Evolutionary conservation across 1,140 invertebrate species (phyloP), one percentile per base, ranked within the genome.

Genomic region (Solenopsis invicta): DNA sequence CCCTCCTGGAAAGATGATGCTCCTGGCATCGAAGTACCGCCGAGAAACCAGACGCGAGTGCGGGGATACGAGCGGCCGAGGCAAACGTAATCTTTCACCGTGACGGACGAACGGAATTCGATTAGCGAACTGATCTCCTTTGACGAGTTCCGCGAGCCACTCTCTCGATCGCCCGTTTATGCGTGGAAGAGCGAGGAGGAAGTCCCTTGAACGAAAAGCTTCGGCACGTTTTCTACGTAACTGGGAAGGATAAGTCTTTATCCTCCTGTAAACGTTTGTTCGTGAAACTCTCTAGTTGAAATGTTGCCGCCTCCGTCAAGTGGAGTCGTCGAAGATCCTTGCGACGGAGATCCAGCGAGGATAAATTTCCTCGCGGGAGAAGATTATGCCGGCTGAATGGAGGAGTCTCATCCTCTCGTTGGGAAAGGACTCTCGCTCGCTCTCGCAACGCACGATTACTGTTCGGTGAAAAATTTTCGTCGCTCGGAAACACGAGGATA

Each of bases 301-400:
- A 84, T 84, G 69, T 69, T n/a, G 41, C 24, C 54, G 6, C 50
- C 34, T 4, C 4, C 66, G 48, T 16, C 29, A 12, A 52, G 29
- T 13, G 18, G n/a, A 9, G 34, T 18, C 54, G 61, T 2, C 50
- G n/a, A 81, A 29, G 54, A 50, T 37, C 18, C 29, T 50, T 12
- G 69, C 69, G 48, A 18, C 9, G 69, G 69, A 13, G n/a, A 59
- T 84, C 54, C 24, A n/a, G 29, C 24, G 69, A 48, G 29, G 69
- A 84, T 75, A 75, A 84, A 24, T 56, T 61, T 74, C 37, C 41
- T 61, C 41, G 56, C 29, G 56, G 54, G 12, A 5, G 41, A 24
- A 84, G 80, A 82, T 75, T 84, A 81, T 29, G 54, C 9, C 67
- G 41, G 67, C n/a, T 61, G 69, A 45, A 61, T 84, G 50, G 61